Evolutionary conservation across 2,797 vertebrate species (phyloP).

Genomic region (Semotilus atromaculatus): DNA sequence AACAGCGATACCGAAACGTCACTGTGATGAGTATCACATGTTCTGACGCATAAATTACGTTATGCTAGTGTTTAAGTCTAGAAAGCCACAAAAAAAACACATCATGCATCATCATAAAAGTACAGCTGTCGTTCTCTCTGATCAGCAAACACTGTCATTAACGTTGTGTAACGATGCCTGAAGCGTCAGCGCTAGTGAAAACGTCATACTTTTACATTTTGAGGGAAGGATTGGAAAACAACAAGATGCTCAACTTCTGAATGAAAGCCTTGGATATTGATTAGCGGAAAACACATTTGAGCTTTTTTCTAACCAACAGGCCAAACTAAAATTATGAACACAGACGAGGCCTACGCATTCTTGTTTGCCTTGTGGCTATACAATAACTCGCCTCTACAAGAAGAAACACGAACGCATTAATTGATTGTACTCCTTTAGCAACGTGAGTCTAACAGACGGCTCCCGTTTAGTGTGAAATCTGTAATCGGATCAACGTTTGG

Average conservation of each 20-base stretch:
- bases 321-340: neutral
- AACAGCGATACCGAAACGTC: neutral
- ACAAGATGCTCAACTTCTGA: neutral
- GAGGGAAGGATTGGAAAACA: neutral
- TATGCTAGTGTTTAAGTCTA: neutral
- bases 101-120: conserved; percentile 29
- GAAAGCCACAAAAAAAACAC: neutral
- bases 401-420: neutral
- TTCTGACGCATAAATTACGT: neutral
- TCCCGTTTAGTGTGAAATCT: conserved; percentile 40
- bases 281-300: neutral
- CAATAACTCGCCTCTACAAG: neutral
- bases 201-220: neutral
- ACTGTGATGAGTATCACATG: neutral
- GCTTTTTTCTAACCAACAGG: neutral
- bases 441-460: conserved; percentile 10
- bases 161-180: neutral
- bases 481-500: conserved; percentile 23
- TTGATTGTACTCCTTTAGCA: conserved; percentile 19
- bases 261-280: neutral
- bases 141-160: conserved; percentile 35
- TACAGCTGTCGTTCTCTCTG: conserved; percentile 26
- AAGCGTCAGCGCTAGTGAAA: neutral
- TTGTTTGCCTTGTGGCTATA: neutral
- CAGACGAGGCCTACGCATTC: neutral